Base-by-base conservation (phyloP, 2,888 invertebrate genomes). In the Ennomos quercinarius region DNA sequence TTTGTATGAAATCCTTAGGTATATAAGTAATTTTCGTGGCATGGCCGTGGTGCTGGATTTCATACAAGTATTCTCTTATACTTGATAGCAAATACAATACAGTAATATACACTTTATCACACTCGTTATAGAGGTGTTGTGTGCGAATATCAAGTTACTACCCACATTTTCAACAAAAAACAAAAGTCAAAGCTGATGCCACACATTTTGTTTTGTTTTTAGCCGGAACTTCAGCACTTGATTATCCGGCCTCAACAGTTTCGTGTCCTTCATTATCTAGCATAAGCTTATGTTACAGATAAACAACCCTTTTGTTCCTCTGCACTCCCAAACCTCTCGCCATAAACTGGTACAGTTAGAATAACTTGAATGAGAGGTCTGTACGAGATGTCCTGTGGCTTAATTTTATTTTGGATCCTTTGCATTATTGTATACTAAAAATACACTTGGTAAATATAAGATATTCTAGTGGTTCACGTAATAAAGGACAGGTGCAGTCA, bases 271-370 rank as follows among this genome's bases (percentile, higher is more conserved):
- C 39, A 9, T 55, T 52, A 42, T 2, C 37, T 3, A 17, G 12
- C 9, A 48, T 17, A 17, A 73, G 76, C 74, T 76, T 75, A 67
- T 63, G 63, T 64, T 70, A 44, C 57, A 68, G 56, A 67, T 67
- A 68, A 70, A 72, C 56, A 60, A 53, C 63, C 67, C 67, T 68
- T 81, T 84, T 86, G 81, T 84, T 81, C 76, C 68, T 72, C 67
- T 68, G 52, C 63, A 57, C 61, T 69, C 66, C 61, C 70, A 59
- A 63, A 64, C 63, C 67, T 64, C 64, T 42, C 43, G 47, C 57
- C 48, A 64, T 69, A 67, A 67, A 73, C 70, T 66, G 63, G 61
- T 50, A 63, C 64, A 61, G 59, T 67, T 67, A 58, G 66, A 65
- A 67, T 67, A 65, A 63, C 66, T 70, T 61, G 57, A 64, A 66